Evolutionary conservation across 2,113 vertebrate genomes (phyloP).

Genomic region (Albula goreensis): DNA sequence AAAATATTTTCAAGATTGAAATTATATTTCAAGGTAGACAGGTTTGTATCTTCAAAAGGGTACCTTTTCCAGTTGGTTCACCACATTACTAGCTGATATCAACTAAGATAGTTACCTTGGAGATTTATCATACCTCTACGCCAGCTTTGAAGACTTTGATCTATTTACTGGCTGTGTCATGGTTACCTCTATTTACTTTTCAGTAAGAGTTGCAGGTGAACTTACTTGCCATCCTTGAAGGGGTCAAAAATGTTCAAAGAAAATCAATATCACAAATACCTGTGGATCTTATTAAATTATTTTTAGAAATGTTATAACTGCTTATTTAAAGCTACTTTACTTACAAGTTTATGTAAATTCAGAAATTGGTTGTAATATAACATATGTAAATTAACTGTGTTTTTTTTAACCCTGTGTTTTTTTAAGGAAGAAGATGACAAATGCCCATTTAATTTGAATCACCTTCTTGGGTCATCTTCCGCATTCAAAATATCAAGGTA

Average conservation of each 20-base stretch:
- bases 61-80: not conserved
- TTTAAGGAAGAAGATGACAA: slow-evolving; percentile 53
- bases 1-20: no score
- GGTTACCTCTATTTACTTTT: slow-evolving; percentile 22
- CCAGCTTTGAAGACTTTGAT: slow-evolving; percentile 53
- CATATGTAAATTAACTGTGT: not conserved
- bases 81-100: not conserved
- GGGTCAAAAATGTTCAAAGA: not conserved
- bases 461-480: slow-evolving; percentile 37
- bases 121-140: slow-evolving; percentile 20
- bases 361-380: not conserved
- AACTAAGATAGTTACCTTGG: not conserved
- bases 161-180: slow-evolving; percentile 49
- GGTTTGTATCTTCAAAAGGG: not conserved
- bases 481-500: slow-evolving; percentile 58
- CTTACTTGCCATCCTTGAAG: not conserved
- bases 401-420: not conserved
- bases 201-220: not conserved
- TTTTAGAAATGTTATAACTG: not conserved
- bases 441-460: slow-evolving; percentile 35
- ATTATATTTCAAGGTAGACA: not conserved
- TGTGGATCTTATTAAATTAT: not conserved
- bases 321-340: not conserved
- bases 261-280: no score
- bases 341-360: no score